Percentiles rank a stretch among this genome's conserved stretches.
Conservation (phyloP, 2,888 invertebrate genomes). For the Ypsolopha scabrella region DNA sequence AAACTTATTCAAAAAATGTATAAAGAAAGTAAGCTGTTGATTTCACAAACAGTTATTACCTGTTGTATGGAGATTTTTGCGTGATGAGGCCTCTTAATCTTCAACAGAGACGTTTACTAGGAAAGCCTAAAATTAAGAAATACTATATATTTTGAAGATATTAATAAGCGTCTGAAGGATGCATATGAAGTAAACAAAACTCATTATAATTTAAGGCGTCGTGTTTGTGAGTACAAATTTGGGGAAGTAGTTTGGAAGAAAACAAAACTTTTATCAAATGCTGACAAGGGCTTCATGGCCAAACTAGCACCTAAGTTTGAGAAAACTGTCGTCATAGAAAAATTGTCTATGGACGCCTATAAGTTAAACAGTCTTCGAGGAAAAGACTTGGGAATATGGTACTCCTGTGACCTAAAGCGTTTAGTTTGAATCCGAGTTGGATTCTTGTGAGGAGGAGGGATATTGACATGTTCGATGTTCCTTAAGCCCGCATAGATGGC, state of each 20-base stretch:
- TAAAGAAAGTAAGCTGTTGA: too few relatives aligned
- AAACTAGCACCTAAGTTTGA: constrained; percentile 11
- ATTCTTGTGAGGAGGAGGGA: background rate
- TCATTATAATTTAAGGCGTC: background rate
- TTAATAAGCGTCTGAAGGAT: background rate
- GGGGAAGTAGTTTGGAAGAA: too few relatives aligned
- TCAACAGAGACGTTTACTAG: background rate
- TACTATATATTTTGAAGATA: background rate
- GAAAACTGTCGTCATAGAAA: too few relatives aligned
- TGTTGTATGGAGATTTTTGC: too few relatives aligned
- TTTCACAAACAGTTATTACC: too few relatives aligned
- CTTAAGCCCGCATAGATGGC: too few relatives aligned
- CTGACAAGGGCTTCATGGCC: too few relatives aligned
- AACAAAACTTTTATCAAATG: too few relatives aligned
- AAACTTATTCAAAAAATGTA: too few relatives aligned
- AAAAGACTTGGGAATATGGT: background rate
- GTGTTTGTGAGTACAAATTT: too few relatives aligned
- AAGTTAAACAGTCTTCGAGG: background rate
- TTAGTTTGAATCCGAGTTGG: background rate
- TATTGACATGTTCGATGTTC: background rate
- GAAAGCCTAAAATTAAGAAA: too few relatives aligned
- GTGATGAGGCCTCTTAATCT: background rate
- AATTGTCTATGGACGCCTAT: background rate
- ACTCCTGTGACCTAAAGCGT: background rate
- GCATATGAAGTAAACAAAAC: background rate